Evolutionary conservation across 2,797 vertebrate species (phyloP).

Genomic region (Gallinago nigripennis): DNA sequence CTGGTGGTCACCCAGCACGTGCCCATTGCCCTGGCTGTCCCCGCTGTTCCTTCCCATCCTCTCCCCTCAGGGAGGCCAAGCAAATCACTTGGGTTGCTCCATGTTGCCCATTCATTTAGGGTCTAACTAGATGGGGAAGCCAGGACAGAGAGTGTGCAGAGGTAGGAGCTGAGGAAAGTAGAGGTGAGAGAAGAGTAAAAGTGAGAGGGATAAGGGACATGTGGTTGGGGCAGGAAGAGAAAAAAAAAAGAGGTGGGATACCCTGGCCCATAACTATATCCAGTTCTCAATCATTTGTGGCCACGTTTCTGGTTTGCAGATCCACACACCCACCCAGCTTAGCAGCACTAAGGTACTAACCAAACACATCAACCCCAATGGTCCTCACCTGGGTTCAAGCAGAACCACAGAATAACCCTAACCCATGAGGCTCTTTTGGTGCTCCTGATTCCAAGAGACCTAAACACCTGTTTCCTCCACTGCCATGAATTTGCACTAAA

Average conservation of each 20-base stretch:
- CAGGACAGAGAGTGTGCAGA: background rate
- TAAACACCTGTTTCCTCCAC: fast-evolving
- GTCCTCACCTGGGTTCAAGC: background rate
- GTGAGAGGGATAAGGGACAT: background rate
- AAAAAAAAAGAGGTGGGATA: background rate
- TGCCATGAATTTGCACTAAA: background rate
- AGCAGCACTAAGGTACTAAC: background rate
- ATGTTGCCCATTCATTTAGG: background rate
- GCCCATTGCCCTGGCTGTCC: background rate
- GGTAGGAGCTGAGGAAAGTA: background rate
- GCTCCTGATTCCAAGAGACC: background rate
- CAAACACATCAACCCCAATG: background rate
- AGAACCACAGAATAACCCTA: background rate
- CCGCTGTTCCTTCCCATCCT: background rate
- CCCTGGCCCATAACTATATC: background rate
- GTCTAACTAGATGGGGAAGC: background rate
- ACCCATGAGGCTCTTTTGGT: background rate
- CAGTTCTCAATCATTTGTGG: fast-evolving
- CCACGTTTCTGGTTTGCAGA: background rate
- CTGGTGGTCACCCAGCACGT: background rate
- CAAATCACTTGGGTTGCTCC: fast-evolving
- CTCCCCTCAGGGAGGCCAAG: background rate
- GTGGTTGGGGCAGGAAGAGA: background rate
- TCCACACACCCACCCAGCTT: background rate
- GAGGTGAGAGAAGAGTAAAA: background rate